Conservation (phyloP, 2,797 vertebrate species). For the Lacerta viridis region DNA sequence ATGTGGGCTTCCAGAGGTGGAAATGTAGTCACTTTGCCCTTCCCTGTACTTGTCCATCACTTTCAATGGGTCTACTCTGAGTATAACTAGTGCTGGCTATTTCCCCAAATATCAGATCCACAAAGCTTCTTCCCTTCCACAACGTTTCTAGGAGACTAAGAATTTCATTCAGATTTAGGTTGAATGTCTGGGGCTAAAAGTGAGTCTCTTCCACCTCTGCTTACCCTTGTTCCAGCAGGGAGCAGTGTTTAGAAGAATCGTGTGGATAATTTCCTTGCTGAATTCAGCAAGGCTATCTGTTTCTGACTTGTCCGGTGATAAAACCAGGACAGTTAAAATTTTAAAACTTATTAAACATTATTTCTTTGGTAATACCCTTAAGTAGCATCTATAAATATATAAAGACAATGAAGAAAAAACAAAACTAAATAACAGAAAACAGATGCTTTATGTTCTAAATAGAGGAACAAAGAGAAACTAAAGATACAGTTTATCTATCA, state of each 20-base stretch:
- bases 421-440: not conserved
- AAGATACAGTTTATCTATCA: not conserved
- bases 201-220: not conserved
- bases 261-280: not conserved
- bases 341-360: not conserved
- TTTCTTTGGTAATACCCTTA: not conserved
- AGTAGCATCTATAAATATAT: not conserved
- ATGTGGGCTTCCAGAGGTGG: not conserved
- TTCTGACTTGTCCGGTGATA: not conserved
- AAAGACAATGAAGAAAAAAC: not conserved
- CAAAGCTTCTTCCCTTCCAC: too few relatives aligned
- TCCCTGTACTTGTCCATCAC: too few relatives aligned
- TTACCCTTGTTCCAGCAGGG: not conserved
- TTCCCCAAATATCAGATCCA: not conserved
- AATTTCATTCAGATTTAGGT: not conserved
- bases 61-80: too few relatives aligned
- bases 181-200: not conserved
- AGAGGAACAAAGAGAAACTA: not conserved
- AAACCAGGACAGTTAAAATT: not conserved
- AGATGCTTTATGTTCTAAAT: not conserved
- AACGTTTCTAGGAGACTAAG: not conserved
- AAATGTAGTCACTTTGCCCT: too few relatives aligned
- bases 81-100: too few relatives aligned
- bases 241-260: not conserved
- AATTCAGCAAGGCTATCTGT: not conserved